Conservation (phyloP, 2,113 vertebrate genomes). For the Pandion haliaetus region DNA sequence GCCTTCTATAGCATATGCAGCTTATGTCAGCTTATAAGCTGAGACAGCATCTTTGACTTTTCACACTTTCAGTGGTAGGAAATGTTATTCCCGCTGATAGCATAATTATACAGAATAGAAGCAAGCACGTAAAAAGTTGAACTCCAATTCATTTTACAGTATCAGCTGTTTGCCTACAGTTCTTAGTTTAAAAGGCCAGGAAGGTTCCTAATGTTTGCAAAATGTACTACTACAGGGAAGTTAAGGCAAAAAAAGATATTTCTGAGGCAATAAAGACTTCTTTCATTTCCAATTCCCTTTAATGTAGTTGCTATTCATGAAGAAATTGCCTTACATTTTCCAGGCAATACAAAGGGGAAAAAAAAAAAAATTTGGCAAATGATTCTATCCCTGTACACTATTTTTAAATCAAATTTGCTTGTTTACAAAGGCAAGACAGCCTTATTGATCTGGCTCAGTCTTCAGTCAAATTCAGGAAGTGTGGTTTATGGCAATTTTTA, state of each 20-base stretch:
- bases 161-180: conserved; percentile 1
- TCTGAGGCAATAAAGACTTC: background rate
- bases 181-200: conserved; percentile 7
- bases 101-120: background rate
- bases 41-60: background rate
- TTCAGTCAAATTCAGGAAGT: background rate
- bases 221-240: background rate
- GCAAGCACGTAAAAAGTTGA: background rate
- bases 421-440: background rate
- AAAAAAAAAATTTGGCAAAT: background rate
- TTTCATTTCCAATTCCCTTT: conserved; percentile 40
- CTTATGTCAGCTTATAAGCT: fast-evolving
- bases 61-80: background rate
- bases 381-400: background rate
- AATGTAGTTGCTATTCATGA: background rate
- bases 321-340: background rate
- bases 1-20: background rate
- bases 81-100: background rate
- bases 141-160: background rate
- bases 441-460: background rate
- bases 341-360: background rate
- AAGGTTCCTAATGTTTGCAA: conserved; percentile 16
- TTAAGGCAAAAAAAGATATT: background rate
- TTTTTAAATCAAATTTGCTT: background rate
- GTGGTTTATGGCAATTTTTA: background rate